Base-by-base conservation (phyloP, 1,140 invertebrate genomes). In the Drosophila leontia region DNA sequence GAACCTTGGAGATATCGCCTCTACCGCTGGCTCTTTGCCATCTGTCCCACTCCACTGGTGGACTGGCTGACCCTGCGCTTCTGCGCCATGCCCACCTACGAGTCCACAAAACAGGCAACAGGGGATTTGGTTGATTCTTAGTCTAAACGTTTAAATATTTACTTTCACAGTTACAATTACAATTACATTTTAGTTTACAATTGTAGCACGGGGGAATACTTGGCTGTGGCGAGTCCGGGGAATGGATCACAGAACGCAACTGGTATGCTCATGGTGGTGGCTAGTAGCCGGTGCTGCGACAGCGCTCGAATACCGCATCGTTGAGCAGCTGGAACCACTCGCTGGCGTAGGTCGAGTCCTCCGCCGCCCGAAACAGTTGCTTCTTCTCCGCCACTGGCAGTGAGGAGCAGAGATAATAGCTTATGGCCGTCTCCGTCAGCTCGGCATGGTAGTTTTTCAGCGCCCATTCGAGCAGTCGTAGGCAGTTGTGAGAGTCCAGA, bases 21-120 rank as follows among this genome's bases (percentile, higher is more conserved):
- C 34, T 95, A 95, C 84, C 94, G 95, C 58, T 80, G 88, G 41
- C 70, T 95, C 17, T 95, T 95, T 42, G 82, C 77, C 53, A 84
- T 93, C 1, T 92, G 92, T 56, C 95, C 95, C 0, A 80, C 79
- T 0, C 75, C 71, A 0, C 7, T 95, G n/a, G 85, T 94, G 11
- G 94, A 95, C 78, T 93, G 90, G 92, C 83, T 95, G 6, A 90
- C 95, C 2, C 65, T 92, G 9, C 93, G 80, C 63, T 95, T 95
- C 76, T 93, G 95, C 32, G 79, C 82, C 7, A 92, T 94, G 92
- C 95, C 95, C 72, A 92, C 64, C 4, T 92, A 64, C 45, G 61
- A 78, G 32, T 85, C 82, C 15, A 55, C 62, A 17, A 58, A 62
- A 17, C 13, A 23, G 41, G 23, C 39, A 42, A 32, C 41, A 23